Base-by-base conservation (phyloP, 2,113 vertebrate species). In the Apaloderma vittatum region DNA sequence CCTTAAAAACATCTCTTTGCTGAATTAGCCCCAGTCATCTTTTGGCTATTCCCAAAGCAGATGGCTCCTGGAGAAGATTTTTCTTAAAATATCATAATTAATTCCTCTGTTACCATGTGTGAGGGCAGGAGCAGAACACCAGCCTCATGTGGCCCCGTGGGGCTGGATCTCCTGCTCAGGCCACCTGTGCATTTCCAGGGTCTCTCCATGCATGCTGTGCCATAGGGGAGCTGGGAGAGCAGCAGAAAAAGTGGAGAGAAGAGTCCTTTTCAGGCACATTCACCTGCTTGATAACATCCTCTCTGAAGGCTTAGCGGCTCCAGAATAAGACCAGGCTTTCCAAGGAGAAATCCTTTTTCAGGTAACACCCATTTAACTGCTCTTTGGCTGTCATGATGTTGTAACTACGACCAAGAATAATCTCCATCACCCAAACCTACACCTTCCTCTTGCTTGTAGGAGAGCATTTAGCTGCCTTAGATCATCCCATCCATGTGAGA, bases 121-220 rank as follows among this genome's bases (percentile, higher is more conserved):
- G 49, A 78, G 27, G 57, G 40, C 48, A 62, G 65, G 48, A 37
- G 40, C 15, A 4, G 18, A 48, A 22, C 49, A 40, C 40, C 24
- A 63, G 40, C 40, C 43, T 48, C n/a, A 23, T 1, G 0, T 12
- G n/a, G n/a, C 27, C 12, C 23, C 3, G 1, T 37, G 49, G 14
- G 27, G 17, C n/a, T 70, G 55, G 13, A 45, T 61, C 22, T 70
- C 32, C 43, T 13, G 24, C 8, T 34, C 34, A 48, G 57, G n/a
- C 37, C 22, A 32, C 21, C n/a, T 1, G 2, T 14, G 27, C 27
- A 15, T 65, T 57, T 43, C 57, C 12, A 49, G 23, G 49, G 49
- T 49, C 4, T 15, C 23, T 62, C 48, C 48, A 12, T 1, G 1
- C 0, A 1, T 3, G 5, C 36, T 61, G 7, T 32, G 54, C 46